Evolutionary conservation across 2,797 vertebrate genomes (phyloP), one percentile per base, ranked within the genome.

Genomic region (Silurus aristotelis): DNA sequence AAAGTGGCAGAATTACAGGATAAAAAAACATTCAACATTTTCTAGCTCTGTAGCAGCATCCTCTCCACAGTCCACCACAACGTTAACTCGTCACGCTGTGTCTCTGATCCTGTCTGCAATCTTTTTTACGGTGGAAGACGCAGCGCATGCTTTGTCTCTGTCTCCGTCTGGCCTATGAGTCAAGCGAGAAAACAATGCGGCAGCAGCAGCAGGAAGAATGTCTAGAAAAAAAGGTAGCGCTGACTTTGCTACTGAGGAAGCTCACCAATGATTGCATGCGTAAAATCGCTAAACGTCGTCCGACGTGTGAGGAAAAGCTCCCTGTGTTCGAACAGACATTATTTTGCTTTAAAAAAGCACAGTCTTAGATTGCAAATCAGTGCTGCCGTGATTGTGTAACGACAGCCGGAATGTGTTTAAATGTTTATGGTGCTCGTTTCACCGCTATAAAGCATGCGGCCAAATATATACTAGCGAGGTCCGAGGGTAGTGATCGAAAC

Each of bases 221-320:
- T 79, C 75, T 75, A 80, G 88, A 86, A 88, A 61, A 38, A 90
- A 90, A 88, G 89, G 89, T 88, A 89, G 71, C 38, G 27, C 76
- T 87, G 48, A 63, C 58, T 84, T 77, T 48, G 71, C 82, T 84
- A 85, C 60, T 7, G 84, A 79, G 81, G 61, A 80, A n/a, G 46
- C 61, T 64, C 43, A 79, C 76, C 48, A 52, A 52, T 52, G 48
- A 52, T 84, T 72, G 77, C 83, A 75, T 87, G 87, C 83, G 86
- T 68, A 83, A 82, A 76, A 86, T 76, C 25, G 55, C 63, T 80
- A 86, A 85, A 87, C 84, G 46, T 60, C 56, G 63, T 38, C 20
- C 46, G 2, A 78, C 72, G 58, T 72, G 66, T 46, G 55, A 55
- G 72, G 27, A 82, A 83, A 38, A 13, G 48, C 48, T 10, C 48